Evolutionary conservation across 2,797 vertebrate genomes (phyloP), one percentile per base, ranked within the genome.

Genomic region (Sphenodon punctatus): DNA sequence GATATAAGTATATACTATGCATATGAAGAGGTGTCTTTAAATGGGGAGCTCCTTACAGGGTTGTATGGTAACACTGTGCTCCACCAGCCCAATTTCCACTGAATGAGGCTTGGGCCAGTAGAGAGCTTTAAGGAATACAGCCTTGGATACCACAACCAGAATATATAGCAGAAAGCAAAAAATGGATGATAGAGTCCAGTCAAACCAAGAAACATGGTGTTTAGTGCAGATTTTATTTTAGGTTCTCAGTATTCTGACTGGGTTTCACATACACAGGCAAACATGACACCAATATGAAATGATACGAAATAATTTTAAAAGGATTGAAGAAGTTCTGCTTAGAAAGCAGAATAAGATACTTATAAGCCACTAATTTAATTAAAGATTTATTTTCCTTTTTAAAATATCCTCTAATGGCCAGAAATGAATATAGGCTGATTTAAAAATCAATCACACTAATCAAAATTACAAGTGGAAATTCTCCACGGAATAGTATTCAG

Each of bases 401-500:
- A 39, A 92, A 91, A 93, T 90, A 90, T 84, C 67, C 80, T 91
- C 86, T 86, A 92, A 91, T 84, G 86, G 86, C 85, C 90, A 84
- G 86, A 90, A 92, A 93, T 34, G 38, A 88, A 92, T 46, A 23
- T 58, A 38, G 67, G 36, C 78, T 86, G 86, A 84, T 89, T 90
- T 85, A 90, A 90, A 36, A 92, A 92, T 92, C 88, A 78, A 88
- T 90, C 89, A 82, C 80, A 90, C 87, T 70, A 82, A 93, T 93
- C 93, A 90, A 90, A 92, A 92, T 66, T 75, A 88, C 82, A 86
- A 83, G 75, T 86, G 64, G 66, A 79, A 79, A 77, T 78, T 77
- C 88, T 89, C 83, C 64, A 19, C 2, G 86, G 86, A 60, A 43
- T 41, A 15, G 67, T 2, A 60, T 20, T 64, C 48, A 46, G 32